Percentiles rank a stretch among this genome's conserved stretches.
These are phyloP conservation scores for Ciconia stormi DNA, from an alignment of 2,113 vertebrate species.

Conservation along the genomic window DNA sequence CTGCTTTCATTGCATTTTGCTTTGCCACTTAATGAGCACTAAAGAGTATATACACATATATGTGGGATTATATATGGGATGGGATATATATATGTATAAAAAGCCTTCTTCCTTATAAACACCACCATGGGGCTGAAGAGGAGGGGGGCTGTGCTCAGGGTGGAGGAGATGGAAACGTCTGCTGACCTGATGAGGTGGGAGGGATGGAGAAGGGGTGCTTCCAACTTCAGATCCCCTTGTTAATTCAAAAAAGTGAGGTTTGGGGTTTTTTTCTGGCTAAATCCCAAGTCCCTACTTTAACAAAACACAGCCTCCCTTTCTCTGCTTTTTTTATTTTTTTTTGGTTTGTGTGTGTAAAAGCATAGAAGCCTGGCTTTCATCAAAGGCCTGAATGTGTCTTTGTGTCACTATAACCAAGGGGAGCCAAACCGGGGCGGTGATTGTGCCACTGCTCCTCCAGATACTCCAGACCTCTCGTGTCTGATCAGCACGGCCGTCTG, in stretches of 20 bases:
- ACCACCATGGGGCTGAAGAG: background rate
- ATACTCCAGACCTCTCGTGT: background rate
- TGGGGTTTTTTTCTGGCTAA: background rate
- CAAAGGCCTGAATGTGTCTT: conserved; percentile 39
- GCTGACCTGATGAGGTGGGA: background rate
- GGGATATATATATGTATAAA: background rate
- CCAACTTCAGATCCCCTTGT: background rate
- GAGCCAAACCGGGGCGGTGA: background rate
- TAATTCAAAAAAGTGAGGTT: background rate
- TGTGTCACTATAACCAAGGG: background rate
- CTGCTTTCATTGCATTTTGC: background rate
- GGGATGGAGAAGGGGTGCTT: background rate
- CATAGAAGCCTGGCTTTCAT: conserved; percentile 41
- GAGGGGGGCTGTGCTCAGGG: background rate
- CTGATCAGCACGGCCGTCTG: background rate
- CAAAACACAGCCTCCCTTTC: background rate
- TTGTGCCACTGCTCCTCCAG: background rate
- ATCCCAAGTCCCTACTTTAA: background rate
- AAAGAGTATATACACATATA: background rate
- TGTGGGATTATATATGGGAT: background rate
- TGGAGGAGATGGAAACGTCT: background rate
- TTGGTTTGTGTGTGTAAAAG: background rate
- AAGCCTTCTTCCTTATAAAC: background rate
- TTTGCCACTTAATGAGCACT: background rate
- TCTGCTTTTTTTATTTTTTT: background rate